These are phyloP conservation scores for Heliornis fulica DNA, from an alignment of 2,113 vertebrate species.

Conservation along the genomic window DNA sequence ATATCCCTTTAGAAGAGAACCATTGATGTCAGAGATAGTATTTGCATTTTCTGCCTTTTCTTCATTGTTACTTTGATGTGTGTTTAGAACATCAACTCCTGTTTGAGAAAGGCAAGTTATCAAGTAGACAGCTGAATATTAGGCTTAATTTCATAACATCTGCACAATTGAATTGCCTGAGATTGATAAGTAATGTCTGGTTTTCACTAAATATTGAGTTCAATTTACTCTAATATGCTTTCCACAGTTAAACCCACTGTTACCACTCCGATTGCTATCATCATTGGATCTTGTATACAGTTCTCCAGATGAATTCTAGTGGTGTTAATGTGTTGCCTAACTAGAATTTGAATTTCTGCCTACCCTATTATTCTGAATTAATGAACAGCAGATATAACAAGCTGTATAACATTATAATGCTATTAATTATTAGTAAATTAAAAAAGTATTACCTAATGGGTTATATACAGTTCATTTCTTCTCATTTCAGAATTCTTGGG, in stretches of 20 bases:
- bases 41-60: not conserved
- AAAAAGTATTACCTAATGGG: not conserved
- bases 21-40: not conserved
- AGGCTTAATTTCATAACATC: not conserved
- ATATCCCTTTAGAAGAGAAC: not conserved
- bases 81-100: not conserved
- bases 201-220: not conserved
- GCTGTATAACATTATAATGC: not conserved
- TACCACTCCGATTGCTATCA: not conserved
- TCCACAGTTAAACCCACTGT: not conserved
- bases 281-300: not conserved
- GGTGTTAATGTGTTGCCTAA: not conserved
- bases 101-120: not conserved
- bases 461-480: not conserved
- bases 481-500: not conserved
- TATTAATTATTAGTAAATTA: not conserved
- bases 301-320: not conserved
- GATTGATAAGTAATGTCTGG: not conserved
- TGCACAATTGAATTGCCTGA: not conserved
- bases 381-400: not conserved
- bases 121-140: not conserved
- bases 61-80: not conserved
- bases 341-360: not conserved
- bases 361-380: not conserved
- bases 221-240: not conserved